Percentiles rank a stretch among this genome's conserved stretches.
Evolutionary conservation across 2,797 vertebrate genomes (phyloP).

Genomic region (Oryzias sinensis): DNA sequence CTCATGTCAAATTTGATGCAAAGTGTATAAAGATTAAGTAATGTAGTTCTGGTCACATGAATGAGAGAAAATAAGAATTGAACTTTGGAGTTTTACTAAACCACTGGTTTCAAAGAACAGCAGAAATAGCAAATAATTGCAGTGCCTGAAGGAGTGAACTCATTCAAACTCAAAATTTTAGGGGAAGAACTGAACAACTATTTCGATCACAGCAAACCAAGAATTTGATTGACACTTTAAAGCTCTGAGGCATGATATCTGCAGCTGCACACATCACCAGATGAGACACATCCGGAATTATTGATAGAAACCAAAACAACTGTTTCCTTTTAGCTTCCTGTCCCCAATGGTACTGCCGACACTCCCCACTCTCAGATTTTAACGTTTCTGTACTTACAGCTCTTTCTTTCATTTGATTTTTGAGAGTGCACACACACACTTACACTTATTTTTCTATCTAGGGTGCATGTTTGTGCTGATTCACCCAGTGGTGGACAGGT

Average conservation of each 20-base stretch:
- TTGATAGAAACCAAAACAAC: slow-evolving; percentile 69
- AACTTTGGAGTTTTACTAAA: too few species aligned
- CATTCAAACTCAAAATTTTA: too few species aligned
- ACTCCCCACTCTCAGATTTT: slow-evolving; percentile 27
- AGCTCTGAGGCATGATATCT: slow-evolving; percentile 58
- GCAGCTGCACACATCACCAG: slow-evolving; percentile 56
- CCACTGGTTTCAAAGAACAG: too few species aligned
- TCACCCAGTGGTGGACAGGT: slow-evolving; percentile 35
- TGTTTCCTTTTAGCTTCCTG: slow-evolving; percentile 37
- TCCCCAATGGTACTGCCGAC: slow-evolving; percentile 9
- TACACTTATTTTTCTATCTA: slow-evolving; percentile 4
- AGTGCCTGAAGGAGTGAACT: too few species aligned
- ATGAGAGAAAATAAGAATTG: too few species aligned
- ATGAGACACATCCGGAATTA: slow-evolving; percentile 70
- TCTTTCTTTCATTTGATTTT: slow-evolving; percentile 22
- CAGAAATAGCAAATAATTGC: too few species aligned
- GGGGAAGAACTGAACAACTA: too few species aligned
- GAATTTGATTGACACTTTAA: slow-evolving; percentile 32
- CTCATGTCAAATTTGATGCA: too few species aligned
- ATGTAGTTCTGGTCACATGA: too few species aligned
- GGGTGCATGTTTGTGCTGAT: slow-evolving; percentile 22
- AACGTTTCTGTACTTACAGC: slow-evolving; percentile 41
- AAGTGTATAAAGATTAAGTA: too few species aligned
- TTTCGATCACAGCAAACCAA: too few species aligned
- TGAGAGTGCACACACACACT: not conserved